Base-by-base conservation (phyloP, 2,797 vertebrate genomes). In the Danio aesculapii region DNA sequence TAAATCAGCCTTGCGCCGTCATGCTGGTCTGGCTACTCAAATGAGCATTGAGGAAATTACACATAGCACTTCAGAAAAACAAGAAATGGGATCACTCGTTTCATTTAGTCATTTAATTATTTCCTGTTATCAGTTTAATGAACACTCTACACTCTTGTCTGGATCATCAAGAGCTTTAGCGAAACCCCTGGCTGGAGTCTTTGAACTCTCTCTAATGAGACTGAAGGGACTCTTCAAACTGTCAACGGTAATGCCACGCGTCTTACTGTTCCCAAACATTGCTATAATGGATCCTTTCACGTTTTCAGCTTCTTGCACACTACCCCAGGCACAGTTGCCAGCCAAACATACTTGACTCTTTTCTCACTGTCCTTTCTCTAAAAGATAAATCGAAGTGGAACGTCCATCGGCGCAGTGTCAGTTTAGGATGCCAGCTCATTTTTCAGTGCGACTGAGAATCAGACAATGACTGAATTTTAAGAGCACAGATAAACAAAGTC, bases 381-480 rank as follows among this genome's bases (percentile, higher is more conserved):
- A 12, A 49, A 75, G 66, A 84, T 21, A 82, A 75, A 63, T 58
- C 41, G 58, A 79, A 47, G 49, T 53, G 52, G 61, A 74, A 58
- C 50, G 75, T 85, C 87, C 79, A 69, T 88, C 84, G 62, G 84
- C 87, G 83, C 53, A 41, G 83, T 77, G 87, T 89, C 87, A 87
- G 88, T 81, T 70, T 74, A 77, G 47, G 10, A 61, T 77, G 59
- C 61, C 68, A 63, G 49, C 49, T 70, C 57, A 70, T 63, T 77
- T 77, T 69, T 64, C 67, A 71, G 58, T 75, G 58, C 16, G 75
- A 44, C 39, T n/a, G 44, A 64, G 67, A 41, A 68, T 68, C 57
- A 75, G 50, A 62, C 59, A 50, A 66, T 46, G 52, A 58, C 78
- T 74, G 52, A 58, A 75, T 74, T 68, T 81, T 50, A 68, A 64